These are phyloP conservation scores for Eupeodes luniger DNA, from an alignment of 2,888 invertebrate genomes.

Conservation along the genomic window DNA sequence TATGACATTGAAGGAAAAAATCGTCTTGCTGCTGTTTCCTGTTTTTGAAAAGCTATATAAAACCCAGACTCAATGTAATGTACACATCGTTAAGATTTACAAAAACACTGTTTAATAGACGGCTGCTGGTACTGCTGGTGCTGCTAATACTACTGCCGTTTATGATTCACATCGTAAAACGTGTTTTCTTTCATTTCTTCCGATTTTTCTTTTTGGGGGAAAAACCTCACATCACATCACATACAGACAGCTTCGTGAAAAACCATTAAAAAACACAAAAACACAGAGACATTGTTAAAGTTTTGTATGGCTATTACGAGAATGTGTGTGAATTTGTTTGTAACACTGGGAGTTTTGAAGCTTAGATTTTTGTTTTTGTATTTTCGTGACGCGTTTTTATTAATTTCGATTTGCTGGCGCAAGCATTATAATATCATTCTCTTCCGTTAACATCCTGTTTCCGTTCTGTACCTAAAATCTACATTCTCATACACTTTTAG, in stretches of 20 bases:
- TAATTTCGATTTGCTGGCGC: slow-evolving; percentile 62
- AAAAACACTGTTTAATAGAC: slow-evolving; percentile 29
- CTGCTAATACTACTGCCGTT: slow-evolving; percentile 17
- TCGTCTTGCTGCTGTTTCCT: too few species aligned
- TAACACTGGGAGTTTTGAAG: neutral
- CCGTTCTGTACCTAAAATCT: neutral
- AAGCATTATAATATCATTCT: slow-evolving; percentile 9
- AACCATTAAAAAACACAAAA: neutral
- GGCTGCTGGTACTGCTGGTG: neutral
- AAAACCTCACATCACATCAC: neutral
- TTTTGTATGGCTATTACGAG: slow-evolving; percentile 13
- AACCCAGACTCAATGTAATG: neutral
- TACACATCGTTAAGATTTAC: slow-evolving; percentile 18
- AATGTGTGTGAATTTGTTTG: neutral
- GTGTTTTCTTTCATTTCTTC: slow-evolving; percentile 8
- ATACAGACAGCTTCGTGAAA: neutral
- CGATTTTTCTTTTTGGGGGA: neutral
- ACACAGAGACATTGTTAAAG: slow-evolving; percentile 33
- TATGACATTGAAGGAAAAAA: too few species aligned
- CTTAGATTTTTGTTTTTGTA: neutral
- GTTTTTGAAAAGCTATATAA: neutral
- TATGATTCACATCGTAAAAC: slow-evolving; percentile 53
- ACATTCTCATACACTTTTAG: neutral
- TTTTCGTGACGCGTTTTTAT: slow-evolving; percentile 54
- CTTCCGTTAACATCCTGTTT: too few species aligned